Conservation (phyloP, 1,140 invertebrate species). For the Drosophila dunni region DNA sequence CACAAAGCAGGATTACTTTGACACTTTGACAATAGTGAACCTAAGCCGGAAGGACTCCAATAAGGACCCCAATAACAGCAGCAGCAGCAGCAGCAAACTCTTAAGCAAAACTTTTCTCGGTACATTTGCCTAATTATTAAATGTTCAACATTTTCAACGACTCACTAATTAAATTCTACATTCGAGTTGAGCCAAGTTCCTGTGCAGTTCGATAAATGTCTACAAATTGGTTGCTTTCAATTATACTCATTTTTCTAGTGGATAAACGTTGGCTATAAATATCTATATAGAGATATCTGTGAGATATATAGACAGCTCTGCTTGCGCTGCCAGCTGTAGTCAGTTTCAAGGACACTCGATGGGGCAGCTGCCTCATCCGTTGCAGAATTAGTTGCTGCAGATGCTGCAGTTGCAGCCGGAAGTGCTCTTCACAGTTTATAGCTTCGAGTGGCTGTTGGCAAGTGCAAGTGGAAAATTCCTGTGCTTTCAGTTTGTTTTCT, state of each 20-base stretch:
- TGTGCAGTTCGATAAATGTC: constrained; percentile 29
- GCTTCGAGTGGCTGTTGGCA: constrained; percentile 77
- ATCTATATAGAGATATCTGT: constrained; percentile 9
- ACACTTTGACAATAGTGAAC: constrained; percentile 70
- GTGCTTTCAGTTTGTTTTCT: constrained; percentile 76
- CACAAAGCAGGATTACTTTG: constrained; percentile 73
- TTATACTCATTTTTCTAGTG: constrained; percentile 34
- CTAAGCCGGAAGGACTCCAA: constrained; percentile 37
- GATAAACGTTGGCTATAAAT: constrained; percentile 33
- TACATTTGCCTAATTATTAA: constrained; percentile 37
- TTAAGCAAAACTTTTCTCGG: constrained; percentile 1
- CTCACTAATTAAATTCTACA: constrained; percentile 30
- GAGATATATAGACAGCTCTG: constrained; percentile 3
- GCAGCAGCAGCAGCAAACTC: neutral
- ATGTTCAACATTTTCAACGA: constrained; percentile 6
- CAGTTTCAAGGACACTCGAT: constrained; percentile 72
- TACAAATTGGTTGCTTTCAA: constrained; percentile 19
- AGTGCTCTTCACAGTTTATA: constrained; percentile 81
- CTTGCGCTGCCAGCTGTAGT: constrained; percentile 54
- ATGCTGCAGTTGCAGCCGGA: constrained; percentile 57
- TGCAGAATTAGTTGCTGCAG: constrained; percentile 26
- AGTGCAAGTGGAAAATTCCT: constrained; percentile 81
- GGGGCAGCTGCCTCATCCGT: constrained; percentile 62
- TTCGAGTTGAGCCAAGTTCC: constrained; percentile 5
- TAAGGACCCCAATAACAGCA: constrained; percentile 25